Conservation (phyloP, 2,888 invertebrate species). For the Nysson spinosus region DNA sequence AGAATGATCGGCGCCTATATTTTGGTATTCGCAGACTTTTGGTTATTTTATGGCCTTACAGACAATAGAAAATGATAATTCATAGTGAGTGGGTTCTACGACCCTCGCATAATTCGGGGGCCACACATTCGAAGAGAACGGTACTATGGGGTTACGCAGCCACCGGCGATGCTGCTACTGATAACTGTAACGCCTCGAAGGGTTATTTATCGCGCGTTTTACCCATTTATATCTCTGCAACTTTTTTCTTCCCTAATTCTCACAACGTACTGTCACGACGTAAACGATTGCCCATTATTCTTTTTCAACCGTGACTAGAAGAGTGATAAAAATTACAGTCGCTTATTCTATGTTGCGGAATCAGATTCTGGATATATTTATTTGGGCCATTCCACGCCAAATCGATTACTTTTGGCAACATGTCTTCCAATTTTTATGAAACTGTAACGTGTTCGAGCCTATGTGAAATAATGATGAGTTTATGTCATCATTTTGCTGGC, state of each 20-base stretch:
- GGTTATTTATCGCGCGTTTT: constrained; percentile 66
- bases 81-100: constrained; percentile 60
- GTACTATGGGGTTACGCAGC: constrained; percentile 20
- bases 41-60: constrained; percentile 65
- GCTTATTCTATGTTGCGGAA: too few relatives aligned
- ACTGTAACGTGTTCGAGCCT: too few relatives aligned
- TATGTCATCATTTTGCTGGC: too few relatives aligned
- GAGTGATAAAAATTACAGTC: too few relatives aligned
- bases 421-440: too few relatives aligned
- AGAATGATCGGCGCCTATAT: too few relatives aligned
- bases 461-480: too few relatives aligned
- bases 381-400: too few relatives aligned
- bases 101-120: constrained; percentile 60
- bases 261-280: constrained; percentile 16
- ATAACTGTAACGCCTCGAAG: constrained; percentile 69
- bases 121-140: constrained; percentile 1
- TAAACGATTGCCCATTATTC: too few relatives aligned
- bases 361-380: too few relatives aligned
- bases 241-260: constrained; percentile 16
- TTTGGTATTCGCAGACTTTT: constrained; percentile 29
- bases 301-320: too few relatives aligned
- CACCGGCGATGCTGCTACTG: constrained; percentile 40
- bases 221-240: constrained; percentile 26
- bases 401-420: too few relatives aligned
- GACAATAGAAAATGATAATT: constrained; percentile 73